phyloP scores from a whole-genome alignment of 1,140 invertebrate species.

The Tribolium castaneum region DNA sequence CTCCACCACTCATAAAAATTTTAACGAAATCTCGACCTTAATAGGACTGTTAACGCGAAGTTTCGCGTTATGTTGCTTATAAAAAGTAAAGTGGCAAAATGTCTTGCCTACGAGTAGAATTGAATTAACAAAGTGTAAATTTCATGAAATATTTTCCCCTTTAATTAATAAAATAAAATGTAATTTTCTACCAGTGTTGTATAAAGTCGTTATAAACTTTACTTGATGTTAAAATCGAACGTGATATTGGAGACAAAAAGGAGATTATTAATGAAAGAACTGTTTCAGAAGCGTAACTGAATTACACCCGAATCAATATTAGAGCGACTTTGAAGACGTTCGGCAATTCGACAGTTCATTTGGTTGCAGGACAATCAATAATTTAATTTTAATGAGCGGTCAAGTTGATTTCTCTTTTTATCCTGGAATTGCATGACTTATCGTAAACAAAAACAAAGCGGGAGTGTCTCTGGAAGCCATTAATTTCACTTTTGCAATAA shows the following conservation, averaged over 20 bases:
- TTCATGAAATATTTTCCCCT: neutral
- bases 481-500: slow-evolving; percentile 35
- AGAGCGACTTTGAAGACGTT: no score
- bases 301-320: no score
- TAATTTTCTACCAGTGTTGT: neutral
- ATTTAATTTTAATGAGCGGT: neutral
- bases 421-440: neutral
- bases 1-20: neutral
- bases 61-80: neutral
- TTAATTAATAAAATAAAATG: neutral
- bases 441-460: slow-evolving; percentile 12
- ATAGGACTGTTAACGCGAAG: neutral
- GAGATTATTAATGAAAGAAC: neutral
- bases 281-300: no score
- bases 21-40: neutral
- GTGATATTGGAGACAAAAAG: neutral
- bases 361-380: neutral
- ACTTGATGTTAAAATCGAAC: neutral
- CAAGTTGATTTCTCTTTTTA: neutral
- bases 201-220: no score
- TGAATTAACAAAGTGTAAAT: neutral
- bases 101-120: neutral
- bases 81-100: neutral
- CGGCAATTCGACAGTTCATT: no score
- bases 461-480: slow-evolving; percentile 22